These are phyloP conservation scores for Gobio occitaniae DNA, from an alignment of 2,797 vertebrate species.

Conservation along the genomic window DNA sequence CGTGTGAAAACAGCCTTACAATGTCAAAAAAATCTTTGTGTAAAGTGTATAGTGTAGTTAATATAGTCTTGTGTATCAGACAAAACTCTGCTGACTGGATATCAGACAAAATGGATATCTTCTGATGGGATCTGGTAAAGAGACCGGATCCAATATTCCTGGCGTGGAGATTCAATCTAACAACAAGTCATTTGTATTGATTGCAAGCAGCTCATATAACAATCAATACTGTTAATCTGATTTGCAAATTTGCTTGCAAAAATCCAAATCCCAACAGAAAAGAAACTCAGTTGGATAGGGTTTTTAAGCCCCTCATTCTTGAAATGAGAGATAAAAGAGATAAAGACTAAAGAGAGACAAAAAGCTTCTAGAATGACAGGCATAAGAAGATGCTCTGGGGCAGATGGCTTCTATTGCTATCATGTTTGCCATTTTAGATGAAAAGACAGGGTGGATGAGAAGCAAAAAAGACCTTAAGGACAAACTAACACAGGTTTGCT, in stretches of 20 bases:
- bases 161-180: not conserved
- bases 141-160: not conserved
- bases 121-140: not conserved
- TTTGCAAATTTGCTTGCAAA: not conserved
- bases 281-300: not conserved
- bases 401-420: slow-evolving; percentile 19
- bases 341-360: not conserved
- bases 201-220: not conserved
- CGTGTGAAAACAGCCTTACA: no score
- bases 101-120: not conserved
- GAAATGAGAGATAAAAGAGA: not conserved
- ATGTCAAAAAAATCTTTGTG: no score
- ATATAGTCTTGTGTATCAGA: not conserved
- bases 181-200: not conserved
- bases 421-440: slow-evolving; percentile 42
- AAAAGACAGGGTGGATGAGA: slow-evolving; percentile 20
- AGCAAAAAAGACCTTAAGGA: slow-evolving; percentile 41
- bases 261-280: not conserved
- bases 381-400: slow-evolving; percentile 18
- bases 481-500: slow-evolving; percentile 53
- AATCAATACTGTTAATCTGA: slow-evolving; percentile 16
- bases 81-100: not conserved
- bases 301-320: not conserved
- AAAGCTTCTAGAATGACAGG: slow-evolving; percentile 24
- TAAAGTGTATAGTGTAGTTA: not conserved